Conservation (phyloP, 2,888 invertebrate species). For the Cephus pygmeus region DNA sequence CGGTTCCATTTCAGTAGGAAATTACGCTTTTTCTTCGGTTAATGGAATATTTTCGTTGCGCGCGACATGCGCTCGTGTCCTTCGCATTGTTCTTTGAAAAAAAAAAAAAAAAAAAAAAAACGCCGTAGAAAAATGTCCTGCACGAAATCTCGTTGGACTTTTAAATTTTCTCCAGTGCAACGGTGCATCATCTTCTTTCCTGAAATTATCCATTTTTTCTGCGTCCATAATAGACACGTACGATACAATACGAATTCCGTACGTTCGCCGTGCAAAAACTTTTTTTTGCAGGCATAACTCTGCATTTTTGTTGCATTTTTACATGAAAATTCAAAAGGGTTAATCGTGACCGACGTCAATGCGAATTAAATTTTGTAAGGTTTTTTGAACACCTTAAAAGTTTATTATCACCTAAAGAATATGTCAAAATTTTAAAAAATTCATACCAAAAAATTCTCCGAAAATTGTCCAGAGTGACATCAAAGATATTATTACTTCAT, state of each 20-base stretch:
- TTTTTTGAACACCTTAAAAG: neutral
- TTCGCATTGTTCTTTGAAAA: neutral
- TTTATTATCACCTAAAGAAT: neutral
- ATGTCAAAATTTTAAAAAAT: too few species aligned
- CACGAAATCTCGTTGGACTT: neutral
- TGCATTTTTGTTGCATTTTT: neutral
- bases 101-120: neutral
- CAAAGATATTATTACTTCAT: too few species aligned
- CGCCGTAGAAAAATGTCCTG: neutral
- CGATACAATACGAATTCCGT: neutral
- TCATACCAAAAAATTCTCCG: too few species aligned
- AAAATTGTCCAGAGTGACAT: too few species aligned
- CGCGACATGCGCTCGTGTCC: neutral
- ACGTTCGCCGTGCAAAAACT: neutral
- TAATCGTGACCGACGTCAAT: neutral
- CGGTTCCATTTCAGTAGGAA: neutral
- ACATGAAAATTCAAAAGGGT: neutral
- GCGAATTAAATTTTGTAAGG: neutral
- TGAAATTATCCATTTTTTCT: neutral
- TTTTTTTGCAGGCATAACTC: neutral
- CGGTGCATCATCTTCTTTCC: neutral
- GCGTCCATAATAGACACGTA: neutral
- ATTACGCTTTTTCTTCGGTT: neutral
- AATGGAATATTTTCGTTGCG: neutral
- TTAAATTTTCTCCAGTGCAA: neutral